Evolutionary conservation across 2,888 invertebrate genomes (phyloP).

Genomic region (Blera fallax): DNA sequence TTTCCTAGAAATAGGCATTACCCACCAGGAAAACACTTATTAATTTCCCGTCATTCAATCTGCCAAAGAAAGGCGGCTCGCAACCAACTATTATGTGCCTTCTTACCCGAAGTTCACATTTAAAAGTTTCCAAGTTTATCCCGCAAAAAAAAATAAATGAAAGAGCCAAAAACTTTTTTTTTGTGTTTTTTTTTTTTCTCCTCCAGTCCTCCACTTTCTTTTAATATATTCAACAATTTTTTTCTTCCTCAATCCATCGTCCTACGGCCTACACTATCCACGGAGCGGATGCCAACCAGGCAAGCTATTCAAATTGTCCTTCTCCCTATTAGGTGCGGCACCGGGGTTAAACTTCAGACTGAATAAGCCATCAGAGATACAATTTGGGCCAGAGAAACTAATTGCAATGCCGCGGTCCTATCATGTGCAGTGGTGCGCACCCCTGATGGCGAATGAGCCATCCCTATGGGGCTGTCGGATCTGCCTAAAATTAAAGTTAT

Average conservation of each 20-base stretch:
- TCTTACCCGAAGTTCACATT: constrained; percentile 29
- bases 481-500: constrained; percentile 72
- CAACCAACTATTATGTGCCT: constrained; percentile 48
- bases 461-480: constrained; percentile 31
- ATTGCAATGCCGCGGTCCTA: constrained; percentile 65
- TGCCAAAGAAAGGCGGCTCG: constrained; percentile 37
- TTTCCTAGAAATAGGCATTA: neutral
- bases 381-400: constrained; percentile 60
- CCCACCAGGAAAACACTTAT: constrained; percentile 26
- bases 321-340: constrained; percentile 18
- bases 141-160: constrained; percentile 4
- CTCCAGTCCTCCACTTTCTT: neutral
- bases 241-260: neutral
- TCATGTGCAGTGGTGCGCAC: constrained; percentile 70
- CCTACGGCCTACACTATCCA: constrained; percentile 26
- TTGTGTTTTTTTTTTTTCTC: neutral
- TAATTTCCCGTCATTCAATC: constrained; percentile 50
- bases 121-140: constrained; percentile 44
- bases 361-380: constrained; percentile 65
- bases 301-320: constrained; percentile 55
- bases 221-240: constrained; percentile 61
- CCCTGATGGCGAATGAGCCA: constrained; percentile 56
- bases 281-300: constrained; percentile 1
- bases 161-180: constrained; percentile 19
- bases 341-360: constrained; percentile 56